A percentile compares a stretch with the other conserved stretches of the same genome.
These are phyloP conservation scores for Caenorhabditis sulstoni DNA, from an alignment of 2,888 invertebrate species.

Conservation along the genomic window DNA sequence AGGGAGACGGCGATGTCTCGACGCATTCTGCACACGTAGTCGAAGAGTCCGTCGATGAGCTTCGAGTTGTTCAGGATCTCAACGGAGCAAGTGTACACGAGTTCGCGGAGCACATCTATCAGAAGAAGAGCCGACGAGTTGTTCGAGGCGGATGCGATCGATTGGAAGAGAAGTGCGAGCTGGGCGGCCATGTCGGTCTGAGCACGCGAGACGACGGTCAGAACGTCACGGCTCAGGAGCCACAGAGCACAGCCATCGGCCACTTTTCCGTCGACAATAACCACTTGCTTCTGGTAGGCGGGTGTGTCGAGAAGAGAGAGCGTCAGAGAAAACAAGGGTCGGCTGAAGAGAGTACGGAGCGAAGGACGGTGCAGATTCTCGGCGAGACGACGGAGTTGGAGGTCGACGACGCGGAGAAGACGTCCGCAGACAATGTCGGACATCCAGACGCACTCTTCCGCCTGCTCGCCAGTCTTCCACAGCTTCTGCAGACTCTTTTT, in stretches of 20 bases:
- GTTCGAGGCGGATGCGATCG: slow-evolving; percentile 58
- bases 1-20: slow-evolving; percentile 71
- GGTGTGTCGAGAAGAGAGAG: slow-evolving; percentile 51
- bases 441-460: slow-evolving; percentile 61
- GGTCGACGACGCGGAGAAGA: slow-evolving; percentile 26
- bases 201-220: slow-evolving; percentile 31
- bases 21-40: slow-evolving; percentile 65
- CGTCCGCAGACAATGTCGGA: slow-evolving; percentile 42
- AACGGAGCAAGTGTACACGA: slow-evolving; percentile 63
- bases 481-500: slow-evolving; percentile 57
- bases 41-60: slow-evolving; percentile 63
- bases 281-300: slow-evolving; percentile 51
- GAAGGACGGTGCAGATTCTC: slow-evolving; percentile 10
- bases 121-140: slow-evolving; percentile 65
- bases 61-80: slow-evolving; percentile 70
- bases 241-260: slow-evolving; percentile 62
- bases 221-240: slow-evolving; percentile 50
- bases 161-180: slow-evolving; percentile 59
- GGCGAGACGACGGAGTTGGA: slow-evolving; percentile 27
- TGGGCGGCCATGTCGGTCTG: slow-evolving; percentile 46
- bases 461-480: slow-evolving; percentile 58
- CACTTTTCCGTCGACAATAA: slow-evolving; percentile 61
- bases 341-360: slow-evolving; percentile 19
- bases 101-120: slow-evolving; percentile 68
- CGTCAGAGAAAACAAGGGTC: slow-evolving; percentile 47